phyloP scores from a whole-genome alignment of 2,113 vertebrate species.

The Pipra filicauda region DNA sequence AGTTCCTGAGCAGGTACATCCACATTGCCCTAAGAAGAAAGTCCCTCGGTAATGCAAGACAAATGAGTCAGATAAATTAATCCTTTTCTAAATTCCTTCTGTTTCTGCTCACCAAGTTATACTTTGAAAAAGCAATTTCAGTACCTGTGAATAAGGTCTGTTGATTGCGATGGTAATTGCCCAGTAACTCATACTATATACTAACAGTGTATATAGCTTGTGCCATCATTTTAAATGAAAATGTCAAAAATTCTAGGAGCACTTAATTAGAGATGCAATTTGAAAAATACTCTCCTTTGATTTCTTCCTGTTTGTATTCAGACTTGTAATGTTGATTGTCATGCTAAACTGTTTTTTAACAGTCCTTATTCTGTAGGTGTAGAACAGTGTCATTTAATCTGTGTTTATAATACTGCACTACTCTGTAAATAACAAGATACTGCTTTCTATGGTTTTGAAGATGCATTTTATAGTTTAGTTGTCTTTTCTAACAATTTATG shows the following conservation, averaged over 20 bases:
- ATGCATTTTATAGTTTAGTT: slow-evolving; percentile 45
- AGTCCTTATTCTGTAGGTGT: slow-evolving; percentile 30
- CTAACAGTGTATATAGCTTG: neutral
- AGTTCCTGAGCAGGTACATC: neutral
- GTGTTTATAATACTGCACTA: slow-evolving; percentile 49
- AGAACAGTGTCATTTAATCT: slow-evolving; percentile 17
- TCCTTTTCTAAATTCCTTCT: slow-evolving; percentile 3
- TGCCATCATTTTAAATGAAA: slow-evolving; percentile 14
- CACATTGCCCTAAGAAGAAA: neutral
- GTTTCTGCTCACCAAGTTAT: neutral
- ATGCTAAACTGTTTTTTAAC: slow-evolving; percentile 13
- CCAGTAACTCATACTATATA: neutral
- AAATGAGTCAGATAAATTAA: neutral
- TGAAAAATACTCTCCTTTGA: neutral
- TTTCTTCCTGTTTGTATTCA: slow-evolving; percentile 14
- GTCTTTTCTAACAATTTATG: slow-evolving; percentile 29
- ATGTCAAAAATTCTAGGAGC: neutral
- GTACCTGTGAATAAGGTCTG: slow-evolving; percentile 7
- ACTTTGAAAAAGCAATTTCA: neutral
- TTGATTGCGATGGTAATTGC: neutral
- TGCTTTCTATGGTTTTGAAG: slow-evolving; percentile 30
- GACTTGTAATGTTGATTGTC: neutral
- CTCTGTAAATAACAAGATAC: slow-evolving; percentile 57
- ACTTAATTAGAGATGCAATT: neutral
- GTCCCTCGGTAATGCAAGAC: neutral